Conservation (phyloP, 2,888 invertebrate species). For the Sicus ferrugineus region DNA sequence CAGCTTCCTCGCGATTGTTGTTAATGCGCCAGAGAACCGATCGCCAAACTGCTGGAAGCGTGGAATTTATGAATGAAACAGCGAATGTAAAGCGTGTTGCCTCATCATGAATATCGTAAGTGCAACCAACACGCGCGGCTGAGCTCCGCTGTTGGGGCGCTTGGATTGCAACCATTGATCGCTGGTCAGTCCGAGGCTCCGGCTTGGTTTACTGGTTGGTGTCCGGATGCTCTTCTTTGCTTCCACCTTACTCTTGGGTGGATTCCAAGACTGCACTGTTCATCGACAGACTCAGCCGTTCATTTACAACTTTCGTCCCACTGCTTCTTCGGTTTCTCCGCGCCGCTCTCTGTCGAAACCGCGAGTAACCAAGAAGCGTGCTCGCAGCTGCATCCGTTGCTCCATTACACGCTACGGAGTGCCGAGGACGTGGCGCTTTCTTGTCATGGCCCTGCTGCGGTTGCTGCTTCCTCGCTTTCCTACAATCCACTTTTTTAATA, state of each 20-base stretch:
- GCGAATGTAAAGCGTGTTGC: constrained; percentile 4
- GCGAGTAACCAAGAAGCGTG: neutral
- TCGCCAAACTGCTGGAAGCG: constrained; percentile 2
- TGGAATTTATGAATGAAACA: neutral
- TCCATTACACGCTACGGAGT: constrained; percentile 2
- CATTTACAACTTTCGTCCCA: constrained; percentile 15
- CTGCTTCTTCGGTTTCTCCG: neutral
- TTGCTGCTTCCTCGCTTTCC: constrained; percentile 4
- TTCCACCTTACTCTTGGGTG: neutral
- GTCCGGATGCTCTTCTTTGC: neutral
- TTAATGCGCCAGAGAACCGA: constrained; percentile 4
- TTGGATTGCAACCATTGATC: neutral
- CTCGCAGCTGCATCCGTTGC: constrained; percentile 1
- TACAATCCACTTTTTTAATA: neutral
- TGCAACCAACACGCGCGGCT: neutral
- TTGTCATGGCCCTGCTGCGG: neutral
- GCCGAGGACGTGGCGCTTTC: neutral
- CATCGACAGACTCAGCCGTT: neutral
- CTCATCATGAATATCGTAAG: neutral
- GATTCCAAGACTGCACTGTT: neutral
- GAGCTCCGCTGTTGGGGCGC: neutral
- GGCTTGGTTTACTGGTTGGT: constrained; percentile 19
- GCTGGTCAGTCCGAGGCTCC: neutral
- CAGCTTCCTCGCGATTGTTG: neutral
- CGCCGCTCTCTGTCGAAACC: neutral